Base-by-base conservation (phyloP, 1,140 invertebrate species). In the Trinorchestia longiramus region DNA sequence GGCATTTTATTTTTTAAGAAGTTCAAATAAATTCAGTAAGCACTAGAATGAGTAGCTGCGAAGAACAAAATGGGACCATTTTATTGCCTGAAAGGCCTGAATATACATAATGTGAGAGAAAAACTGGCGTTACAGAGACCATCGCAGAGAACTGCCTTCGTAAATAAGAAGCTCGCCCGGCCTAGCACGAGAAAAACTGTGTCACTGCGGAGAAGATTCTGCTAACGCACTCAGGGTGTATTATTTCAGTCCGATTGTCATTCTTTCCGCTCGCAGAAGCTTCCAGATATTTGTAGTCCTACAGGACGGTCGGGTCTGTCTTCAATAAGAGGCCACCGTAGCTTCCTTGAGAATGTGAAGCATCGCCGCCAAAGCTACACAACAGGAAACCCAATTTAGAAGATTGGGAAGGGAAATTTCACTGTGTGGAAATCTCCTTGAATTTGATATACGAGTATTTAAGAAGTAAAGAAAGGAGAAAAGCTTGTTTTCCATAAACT, bases 191-290 rank as follows among this genome's bases (percentile, higher is more conserved):
- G 62, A 77, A 43, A 94, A n/a, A 44, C 28, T 43, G 88, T 42
- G 88, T 91, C 88, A 91, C 88, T 91, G 15, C 43, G 19, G 41
- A 91, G 88, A 91, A 6, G 88, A 42, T n/a, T 94, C 92, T 43
- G 43, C 44, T 94, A 94, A 94, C 92, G 43, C 92, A 43, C 43
- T 94, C 43, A 47, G 92, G 43, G 92, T 94, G 43, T 45, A 94
- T 94, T 94, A 45, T 94, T 94, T 94, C 92, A 94, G 43, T 43
- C 41, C 44, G 92, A 94, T 94, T 94, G 92, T 94, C 92, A 45
- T 45, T 94, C 92, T 43, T 91, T 94, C 92, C 43, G 92, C 43
- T 45, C 43, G 41, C 41, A 15, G 41, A 40, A 45, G 44, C 92
- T 94, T 43, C 43, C 92, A 94, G 44, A 94, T 94, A 45, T 94